A percentile compares a stretch with the other conserved stretches of the same genome.
Evolutionary conservation across 2,113 vertebrate species (phyloP).

Genomic region (Ardeotis arabs): DNA sequence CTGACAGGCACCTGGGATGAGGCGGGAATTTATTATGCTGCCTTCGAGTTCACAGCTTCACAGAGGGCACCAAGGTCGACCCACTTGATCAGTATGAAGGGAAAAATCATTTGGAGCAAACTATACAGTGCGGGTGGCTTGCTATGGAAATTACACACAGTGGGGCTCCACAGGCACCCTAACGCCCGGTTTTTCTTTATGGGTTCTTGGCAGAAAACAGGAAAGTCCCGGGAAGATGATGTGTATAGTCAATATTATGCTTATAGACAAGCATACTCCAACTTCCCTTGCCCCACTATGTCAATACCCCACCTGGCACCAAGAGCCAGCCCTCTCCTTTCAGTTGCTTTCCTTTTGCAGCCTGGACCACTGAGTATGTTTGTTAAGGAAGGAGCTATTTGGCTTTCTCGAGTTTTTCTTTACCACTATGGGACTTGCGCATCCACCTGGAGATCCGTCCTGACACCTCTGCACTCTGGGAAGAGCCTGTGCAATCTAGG

Average conservation of each 20-base stretch:
- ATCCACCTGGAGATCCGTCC: background rate
- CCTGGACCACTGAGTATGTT: background rate
- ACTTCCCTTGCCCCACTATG: background rate
- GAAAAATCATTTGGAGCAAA: slow-evolving; percentile 41
- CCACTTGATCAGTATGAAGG: slow-evolving; percentile 25
- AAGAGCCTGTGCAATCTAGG: background rate
- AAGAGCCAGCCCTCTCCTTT: background rate
- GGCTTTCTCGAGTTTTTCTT: background rate
- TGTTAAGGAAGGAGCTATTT: background rate
- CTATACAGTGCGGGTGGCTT: background rate
- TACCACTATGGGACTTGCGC: background rate
- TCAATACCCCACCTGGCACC: background rate
- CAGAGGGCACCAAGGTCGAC: slow-evolving; percentile 68
- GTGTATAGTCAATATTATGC: background rate
- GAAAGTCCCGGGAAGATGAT: background rate
- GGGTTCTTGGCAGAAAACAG: background rate
- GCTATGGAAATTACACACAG: background rate
- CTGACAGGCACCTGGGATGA: slow-evolving; percentile 75
- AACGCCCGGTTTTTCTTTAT: background rate
- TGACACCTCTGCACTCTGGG: background rate
- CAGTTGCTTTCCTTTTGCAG: background rate
- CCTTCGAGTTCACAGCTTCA: slow-evolving; percentile 54
- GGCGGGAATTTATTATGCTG: slow-evolving; percentile 72
- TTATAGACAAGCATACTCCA: background rate
- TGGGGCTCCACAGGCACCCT: background rate